Evolutionary conservation across 2,888 invertebrate genomes (phyloP).

Genomic region (Cryptocephalus primarius): DNA sequence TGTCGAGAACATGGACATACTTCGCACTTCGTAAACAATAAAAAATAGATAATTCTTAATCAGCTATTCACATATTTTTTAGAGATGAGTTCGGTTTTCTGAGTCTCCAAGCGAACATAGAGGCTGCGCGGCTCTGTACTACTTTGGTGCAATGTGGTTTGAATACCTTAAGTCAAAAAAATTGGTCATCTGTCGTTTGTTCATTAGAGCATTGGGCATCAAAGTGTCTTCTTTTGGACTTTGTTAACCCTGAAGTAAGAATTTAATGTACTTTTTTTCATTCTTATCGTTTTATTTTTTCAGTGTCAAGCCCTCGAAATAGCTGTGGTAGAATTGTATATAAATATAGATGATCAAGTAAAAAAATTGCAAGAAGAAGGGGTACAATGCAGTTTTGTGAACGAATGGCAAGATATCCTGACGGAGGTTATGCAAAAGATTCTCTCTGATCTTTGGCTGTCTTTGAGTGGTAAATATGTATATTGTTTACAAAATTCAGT

Average conservation of each 20-base stretch:
- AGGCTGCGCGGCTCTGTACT: no score
- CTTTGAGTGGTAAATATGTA: no score
- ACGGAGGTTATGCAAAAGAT: conserved; percentile 45
- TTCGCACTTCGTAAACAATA: no score
- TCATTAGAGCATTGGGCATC: conserved; percentile 55
- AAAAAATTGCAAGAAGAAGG: conserved; percentile 25
- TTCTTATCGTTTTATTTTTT: conserved; percentile 6
- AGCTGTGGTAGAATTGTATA: conserved; percentile 44
- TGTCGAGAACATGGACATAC: conserved; percentile 9
- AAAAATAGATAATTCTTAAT: no score
- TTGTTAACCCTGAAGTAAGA: no score
- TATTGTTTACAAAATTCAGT: no score
- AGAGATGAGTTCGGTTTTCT: no score
- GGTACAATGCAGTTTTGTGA: conserved; percentile 37
- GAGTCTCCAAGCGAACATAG: no score
- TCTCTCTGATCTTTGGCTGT: no score
- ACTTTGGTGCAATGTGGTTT: no score
- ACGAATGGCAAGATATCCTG: conserved; percentile 74
- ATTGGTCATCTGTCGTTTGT: conserved; percentile 69
- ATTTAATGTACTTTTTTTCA: not conserved
- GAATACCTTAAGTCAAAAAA: no score
- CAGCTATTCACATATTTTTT: no score
- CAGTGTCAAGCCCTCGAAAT: conserved; percentile 43
- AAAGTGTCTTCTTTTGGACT: conserved; percentile 34
- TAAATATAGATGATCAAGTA: conserved; percentile 39